Conservation (phyloP, 2,113 vertebrate species). For the Ammospiza caudacuta region DNA sequence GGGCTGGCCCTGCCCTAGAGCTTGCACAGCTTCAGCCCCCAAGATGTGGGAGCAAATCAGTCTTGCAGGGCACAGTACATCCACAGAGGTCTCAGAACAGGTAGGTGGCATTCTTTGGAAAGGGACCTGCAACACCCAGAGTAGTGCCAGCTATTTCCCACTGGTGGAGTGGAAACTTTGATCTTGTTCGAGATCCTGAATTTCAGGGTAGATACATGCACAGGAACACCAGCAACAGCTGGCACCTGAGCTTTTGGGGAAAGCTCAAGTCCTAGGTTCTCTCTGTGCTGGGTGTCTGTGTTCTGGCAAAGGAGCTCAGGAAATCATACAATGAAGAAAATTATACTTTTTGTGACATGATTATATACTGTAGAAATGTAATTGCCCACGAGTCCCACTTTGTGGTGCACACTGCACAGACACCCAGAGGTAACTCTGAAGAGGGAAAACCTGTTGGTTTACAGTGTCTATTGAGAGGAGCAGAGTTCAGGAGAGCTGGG, state of each 20-base stretch:
- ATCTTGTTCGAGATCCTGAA: not conserved
- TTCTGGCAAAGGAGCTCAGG: not conserved
- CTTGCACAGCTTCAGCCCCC: rapidly evolving
- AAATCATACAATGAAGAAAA: constrained; percentile 20
- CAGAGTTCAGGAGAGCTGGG: not conserved
- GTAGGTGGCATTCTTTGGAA: not conserved
- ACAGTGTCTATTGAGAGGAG: not conserved
- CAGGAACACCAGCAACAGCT: not conserved
- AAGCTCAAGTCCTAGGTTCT: not conserved
- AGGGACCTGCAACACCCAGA: not conserved
- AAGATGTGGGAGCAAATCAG: not conserved
- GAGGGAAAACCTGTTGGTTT: not conserved
- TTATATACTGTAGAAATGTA: not conserved
- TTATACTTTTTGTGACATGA: not conserved
- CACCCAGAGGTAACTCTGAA: not conserved
- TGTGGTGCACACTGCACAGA: not conserved
- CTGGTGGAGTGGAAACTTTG: not conserved
- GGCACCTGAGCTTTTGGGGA: not conserved
- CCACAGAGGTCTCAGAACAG: not conserved
- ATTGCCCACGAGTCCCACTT: not conserved
- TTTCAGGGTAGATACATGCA: rapidly evolving
- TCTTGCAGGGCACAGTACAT: not conserved
- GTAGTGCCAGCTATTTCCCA: not conserved
- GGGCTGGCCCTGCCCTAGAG: not conserved
- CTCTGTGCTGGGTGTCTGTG: not conserved